phyloP scores from a whole-genome alignment of 2,797 vertebrate genomes.

The Halcyon leucocephala region DNA sequence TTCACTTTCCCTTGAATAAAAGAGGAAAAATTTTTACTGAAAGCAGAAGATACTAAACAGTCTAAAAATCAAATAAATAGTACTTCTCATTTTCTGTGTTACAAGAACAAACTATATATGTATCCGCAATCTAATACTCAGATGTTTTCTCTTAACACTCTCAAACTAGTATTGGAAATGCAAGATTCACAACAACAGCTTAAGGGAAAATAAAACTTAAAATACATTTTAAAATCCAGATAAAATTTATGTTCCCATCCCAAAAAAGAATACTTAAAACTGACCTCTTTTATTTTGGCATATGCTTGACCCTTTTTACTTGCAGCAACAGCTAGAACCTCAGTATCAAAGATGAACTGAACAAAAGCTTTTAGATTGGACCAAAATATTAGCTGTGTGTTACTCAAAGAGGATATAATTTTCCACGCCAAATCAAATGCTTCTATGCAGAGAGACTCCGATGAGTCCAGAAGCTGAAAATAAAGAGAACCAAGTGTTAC shows the following conservation, averaged over 20 bases:
- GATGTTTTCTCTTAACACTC: not conserved
- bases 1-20: too few species aligned
- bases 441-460: conserved; percentile 85
- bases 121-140: not conserved
- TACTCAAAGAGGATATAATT: conserved; percentile 86
- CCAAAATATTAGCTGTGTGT: conserved; percentile 94
- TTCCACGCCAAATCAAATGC: conserved; percentile 89
- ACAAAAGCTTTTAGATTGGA: conserved; percentile 88
- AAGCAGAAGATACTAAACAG: not conserved
- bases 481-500: not conserved
- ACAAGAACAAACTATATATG: not conserved
- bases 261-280: not conserved
- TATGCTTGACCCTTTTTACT: conserved; percentile 76
- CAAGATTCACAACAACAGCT: not conserved
- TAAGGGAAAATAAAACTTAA: not conserved
- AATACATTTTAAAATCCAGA: not conserved
- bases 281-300: conserved; percentile 88
- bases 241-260: not conserved
- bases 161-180: not conserved
- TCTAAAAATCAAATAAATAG: not conserved
- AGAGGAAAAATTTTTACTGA: not conserved
- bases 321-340: conserved; percentile 81
- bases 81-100: not conserved
- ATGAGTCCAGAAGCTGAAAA: conserved; percentile 79
- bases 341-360: conserved; percentile 83